Base-by-base conservation (phyloP, 2,888 invertebrate genomes). In the Andrena dorsata region DNA sequence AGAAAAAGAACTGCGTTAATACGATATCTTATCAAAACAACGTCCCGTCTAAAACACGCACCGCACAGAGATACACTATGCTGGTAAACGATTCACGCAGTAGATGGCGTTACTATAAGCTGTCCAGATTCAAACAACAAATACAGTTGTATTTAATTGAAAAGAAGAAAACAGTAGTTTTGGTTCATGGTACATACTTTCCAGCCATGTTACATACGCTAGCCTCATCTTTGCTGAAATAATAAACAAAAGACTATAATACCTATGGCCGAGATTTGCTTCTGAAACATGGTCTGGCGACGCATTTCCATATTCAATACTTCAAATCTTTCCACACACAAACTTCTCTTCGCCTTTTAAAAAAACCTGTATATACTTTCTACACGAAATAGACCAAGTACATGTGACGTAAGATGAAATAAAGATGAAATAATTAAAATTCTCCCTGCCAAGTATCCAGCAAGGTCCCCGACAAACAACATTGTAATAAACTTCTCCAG, bases 81-180 rank as follows among this genome's bases (percentile, higher is more conserved):
- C 13, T 70, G 61, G 61, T 76, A 49, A 49, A 30, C n/a, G n/a
- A 35, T 16, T n/a, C 41, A 0, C 26, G 0, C 30, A 2, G 23
- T 32, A 76, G 75, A 70, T 70, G 75, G 70, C 60, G 61, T 51
- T 10, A 47, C 28, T n/a, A 20, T 58, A 64, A 8, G 26, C 35
- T 35, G 32, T 35, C 4, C 49, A 30, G 51, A n/a, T 72, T 35
- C 13, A 58, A 72, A 64, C n/a, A 32, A 63, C 10, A n/a, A 51
- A 20, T 23, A 51, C n/a, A 3, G 2, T 49, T 6, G 16, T 20
- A 20, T 16, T 0, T 41, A 28, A 0, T 41, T 20, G 26, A 60
- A 41, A 20, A 41, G n/a, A 20, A 41, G 5, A 35, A n/a, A 20
- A 41, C 41, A 5, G 41, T 35, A 16, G n/a, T 6, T 6, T 2